These are phyloP conservation scores for Oreochromis spilurus DNA, from an alignment of 2,113 vertebrate genomes.

Conservation along the genomic window DNA sequence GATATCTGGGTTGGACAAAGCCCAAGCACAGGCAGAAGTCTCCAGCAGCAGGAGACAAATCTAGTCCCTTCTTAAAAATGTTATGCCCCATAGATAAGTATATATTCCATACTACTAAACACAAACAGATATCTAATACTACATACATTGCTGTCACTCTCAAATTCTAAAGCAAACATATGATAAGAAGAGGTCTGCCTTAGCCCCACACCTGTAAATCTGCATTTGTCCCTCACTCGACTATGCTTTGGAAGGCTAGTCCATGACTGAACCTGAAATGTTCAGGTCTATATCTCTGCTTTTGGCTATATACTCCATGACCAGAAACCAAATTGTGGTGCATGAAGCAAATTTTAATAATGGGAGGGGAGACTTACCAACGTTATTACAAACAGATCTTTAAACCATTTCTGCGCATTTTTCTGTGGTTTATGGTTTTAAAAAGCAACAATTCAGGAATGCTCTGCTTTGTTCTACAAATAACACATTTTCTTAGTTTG, in stretches of 20 bases:
- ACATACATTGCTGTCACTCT: background rate
- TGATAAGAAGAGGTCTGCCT: background rate
- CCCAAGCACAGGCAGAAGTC: background rate
- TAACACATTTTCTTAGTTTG: background rate
- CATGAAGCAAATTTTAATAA: background rate
- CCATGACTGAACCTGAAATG: background rate
- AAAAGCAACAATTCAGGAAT: background rate
- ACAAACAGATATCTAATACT: background rate
- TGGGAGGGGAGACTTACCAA: background rate
- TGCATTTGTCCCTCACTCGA: background rate
- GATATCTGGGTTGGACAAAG: background rate
- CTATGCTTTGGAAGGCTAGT: background rate
- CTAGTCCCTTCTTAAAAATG: background rate
- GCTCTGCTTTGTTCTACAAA: background rate
- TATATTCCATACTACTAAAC: background rate
- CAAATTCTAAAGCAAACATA: background rate
- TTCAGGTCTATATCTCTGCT: background rate
- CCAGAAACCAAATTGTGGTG: background rate
- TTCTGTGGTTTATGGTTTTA: background rate
- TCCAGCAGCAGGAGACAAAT: background rate
- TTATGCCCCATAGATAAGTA: background rate
- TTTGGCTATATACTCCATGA: background rate
- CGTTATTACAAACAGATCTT: background rate
- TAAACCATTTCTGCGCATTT: background rate
- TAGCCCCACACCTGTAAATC: background rate